phyloP scores from a whole-genome alignment of 2,888 invertebrate genomes.

The Globia sparganii region DNA sequence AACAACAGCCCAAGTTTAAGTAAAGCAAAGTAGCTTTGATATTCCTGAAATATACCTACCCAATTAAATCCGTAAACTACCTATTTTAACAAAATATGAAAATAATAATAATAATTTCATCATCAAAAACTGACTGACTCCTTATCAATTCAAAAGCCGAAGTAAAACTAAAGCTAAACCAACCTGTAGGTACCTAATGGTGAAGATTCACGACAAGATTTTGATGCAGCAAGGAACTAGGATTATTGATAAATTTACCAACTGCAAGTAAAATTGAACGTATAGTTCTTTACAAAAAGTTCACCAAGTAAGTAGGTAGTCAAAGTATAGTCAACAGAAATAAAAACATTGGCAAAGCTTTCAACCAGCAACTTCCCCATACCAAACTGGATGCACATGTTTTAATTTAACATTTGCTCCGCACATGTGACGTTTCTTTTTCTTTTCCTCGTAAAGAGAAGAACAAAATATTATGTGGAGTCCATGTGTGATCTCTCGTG shows the following conservation, averaged over 20 bases:
- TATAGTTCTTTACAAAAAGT: neutral
- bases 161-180: neutral
- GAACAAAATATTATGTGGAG: constrained; percentile 44
- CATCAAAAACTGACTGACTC: neutral
- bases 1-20: neutral
- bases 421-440: constrained; percentile 65
- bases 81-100: neutral
- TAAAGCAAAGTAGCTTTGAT: neutral
- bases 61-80: neutral
- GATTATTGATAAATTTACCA: neutral
- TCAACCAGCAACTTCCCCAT: constrained; percentile 42
- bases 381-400: constrained; percentile 54
- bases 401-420: constrained; percentile 63
- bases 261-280: neutral
- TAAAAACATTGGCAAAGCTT: constrained; percentile 8
- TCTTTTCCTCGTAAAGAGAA: constrained; percentile 49
- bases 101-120: neutral
- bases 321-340: neutral
- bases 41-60: neutral
- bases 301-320: neutral
- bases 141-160: neutral
- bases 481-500: constrained; percentile 36
- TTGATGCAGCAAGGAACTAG: neutral
- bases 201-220: neutral
- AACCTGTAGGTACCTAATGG: neutral